phyloP scores from a whole-genome alignment of 1,140 invertebrate species.

The Melipona quadrifasciata region DNA sequence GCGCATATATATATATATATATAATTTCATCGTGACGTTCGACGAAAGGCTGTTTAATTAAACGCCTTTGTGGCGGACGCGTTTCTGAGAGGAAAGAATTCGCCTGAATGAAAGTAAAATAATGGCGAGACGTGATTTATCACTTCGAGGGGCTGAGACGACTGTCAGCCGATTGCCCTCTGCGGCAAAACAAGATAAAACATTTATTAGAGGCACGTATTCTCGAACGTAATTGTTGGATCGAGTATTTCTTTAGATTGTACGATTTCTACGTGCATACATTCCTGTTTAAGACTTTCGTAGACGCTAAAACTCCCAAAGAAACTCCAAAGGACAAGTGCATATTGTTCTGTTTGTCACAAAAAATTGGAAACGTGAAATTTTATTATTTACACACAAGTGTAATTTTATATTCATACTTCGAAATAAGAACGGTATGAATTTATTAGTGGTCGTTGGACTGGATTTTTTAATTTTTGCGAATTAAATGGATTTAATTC shows the following conservation, averaged over 20 bases:
- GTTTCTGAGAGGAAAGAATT: neutral
- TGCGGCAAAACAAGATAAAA: slow-evolving; percentile 5
- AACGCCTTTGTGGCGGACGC: neutral
- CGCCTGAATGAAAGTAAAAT: no score
- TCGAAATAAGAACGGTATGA: no score
- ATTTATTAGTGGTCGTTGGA: no score
- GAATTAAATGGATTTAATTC: no score
- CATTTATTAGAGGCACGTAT: neutral
- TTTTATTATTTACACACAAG: no score
- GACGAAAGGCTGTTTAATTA: neutral
- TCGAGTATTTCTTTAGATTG: slow-evolving; percentile 27
- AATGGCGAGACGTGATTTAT: neutral
- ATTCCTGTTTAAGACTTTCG: no score
- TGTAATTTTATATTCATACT: no score
- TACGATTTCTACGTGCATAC: neutral
- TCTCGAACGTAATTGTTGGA: neutral
- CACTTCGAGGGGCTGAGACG: neutral
- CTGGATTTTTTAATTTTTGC: no score
- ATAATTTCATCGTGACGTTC: neutral
- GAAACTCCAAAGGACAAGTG: no score
- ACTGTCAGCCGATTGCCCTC: neutral
- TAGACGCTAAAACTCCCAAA: no score
- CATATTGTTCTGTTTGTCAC: no score
- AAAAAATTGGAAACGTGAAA: no score
- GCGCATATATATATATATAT: neutral